phyloP scores from a whole-genome alignment of 2,888 invertebrate genomes.

The Megamerina dolium region DNA sequence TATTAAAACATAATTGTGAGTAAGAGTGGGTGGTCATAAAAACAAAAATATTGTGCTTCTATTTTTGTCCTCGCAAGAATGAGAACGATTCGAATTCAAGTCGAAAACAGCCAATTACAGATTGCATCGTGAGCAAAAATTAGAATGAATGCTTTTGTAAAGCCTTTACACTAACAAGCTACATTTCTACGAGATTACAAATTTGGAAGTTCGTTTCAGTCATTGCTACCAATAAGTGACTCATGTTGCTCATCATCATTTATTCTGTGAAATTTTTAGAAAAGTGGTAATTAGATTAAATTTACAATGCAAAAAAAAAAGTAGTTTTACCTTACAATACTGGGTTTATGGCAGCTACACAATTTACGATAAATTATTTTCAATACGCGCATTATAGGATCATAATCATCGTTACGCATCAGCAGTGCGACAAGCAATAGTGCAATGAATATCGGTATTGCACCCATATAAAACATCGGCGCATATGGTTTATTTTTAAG shows the following conservation, averaged over 20 bases:
- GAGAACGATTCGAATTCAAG: constrained; percentile 17
- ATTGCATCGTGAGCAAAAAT: constrained; percentile 31
- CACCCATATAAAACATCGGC: constrained; percentile 69
- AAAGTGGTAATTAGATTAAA: not conserved
- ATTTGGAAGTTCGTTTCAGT: constrained; percentile 25
- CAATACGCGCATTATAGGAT: constrained; percentile 60
- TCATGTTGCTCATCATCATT: constrained; percentile 60
- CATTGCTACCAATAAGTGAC: constrained; percentile 53
- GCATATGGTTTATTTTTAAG: constrained; percentile 64
- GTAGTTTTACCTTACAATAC: constrained; percentile 37
- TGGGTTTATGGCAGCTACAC: constrained; percentile 41
- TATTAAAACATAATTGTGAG: too few species aligned
- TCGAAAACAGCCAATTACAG: constrained; percentile 36
- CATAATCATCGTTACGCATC: constrained; percentile 75
- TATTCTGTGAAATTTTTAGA: constrained; percentile 36
- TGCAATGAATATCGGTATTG: constrained; percentile 65
- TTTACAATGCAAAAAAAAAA: not conserved
- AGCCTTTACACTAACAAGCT: constrained; percentile 8
- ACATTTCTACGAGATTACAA: not conserved
- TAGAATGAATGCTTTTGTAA: constrained; percentile 26
- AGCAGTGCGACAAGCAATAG: constrained; percentile 58
- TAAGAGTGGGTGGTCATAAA: too few species aligned
- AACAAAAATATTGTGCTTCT: constrained; percentile 7
- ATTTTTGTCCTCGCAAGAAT: constrained; percentile 4
- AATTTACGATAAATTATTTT: constrained; percentile 45